Evolutionary conservation across 1,140 invertebrate species (phyloP), one percentile per base, ranked within the genome.

Genomic region (Lasioglossum albipes): DNA sequence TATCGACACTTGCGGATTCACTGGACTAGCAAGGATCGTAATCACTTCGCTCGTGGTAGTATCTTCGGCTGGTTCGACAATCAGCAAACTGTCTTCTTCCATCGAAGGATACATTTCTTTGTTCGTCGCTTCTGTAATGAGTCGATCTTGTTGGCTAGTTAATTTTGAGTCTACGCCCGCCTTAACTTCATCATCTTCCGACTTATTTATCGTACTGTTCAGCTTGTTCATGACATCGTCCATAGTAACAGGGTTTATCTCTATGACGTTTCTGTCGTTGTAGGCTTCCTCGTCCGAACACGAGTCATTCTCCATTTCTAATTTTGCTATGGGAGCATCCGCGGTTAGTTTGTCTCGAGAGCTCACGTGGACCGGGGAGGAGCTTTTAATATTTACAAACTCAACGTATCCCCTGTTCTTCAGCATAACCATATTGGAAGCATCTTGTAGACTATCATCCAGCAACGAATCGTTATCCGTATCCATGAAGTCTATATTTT

Each of bases 401-500:
- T 96, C 94, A 65, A 96, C 92, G 83, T 96, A 96, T 0, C 96
- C 96, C 42, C 95, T 94, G 90, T 96, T 96, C 69, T 94, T 94
- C 12, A 95, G 67, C 36, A 93, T 72, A 2, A 93, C 90, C 22
- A 93, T 92, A 77, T 95, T 95, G 9, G 93, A 93, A 0, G 93
- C 93, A 16, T 94, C 94, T 59, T 91, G 90, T 0, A 94, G 75
- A 74, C 94, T 94, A n/a, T 95, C 94, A 64, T 95, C 95, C 13
- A 95, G 91, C 1, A 94, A 57, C 52, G 94, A 92, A 90, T 95
- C 95, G 0, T 95, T 95, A 3, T 96, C 95, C 0, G 95, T 96
- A 84, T 97, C 96, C 95, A 96, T 96, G 81, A 95, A 97, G 87
- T 96, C 96, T 70, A 97, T 96, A 81, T 93, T 93, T 54, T 94